A percentile compares a stretch with the other conserved stretches of the same genome.
Conservation (phyloP, 2,797 vertebrate species). For the Manis crassicaudata region DNA sequence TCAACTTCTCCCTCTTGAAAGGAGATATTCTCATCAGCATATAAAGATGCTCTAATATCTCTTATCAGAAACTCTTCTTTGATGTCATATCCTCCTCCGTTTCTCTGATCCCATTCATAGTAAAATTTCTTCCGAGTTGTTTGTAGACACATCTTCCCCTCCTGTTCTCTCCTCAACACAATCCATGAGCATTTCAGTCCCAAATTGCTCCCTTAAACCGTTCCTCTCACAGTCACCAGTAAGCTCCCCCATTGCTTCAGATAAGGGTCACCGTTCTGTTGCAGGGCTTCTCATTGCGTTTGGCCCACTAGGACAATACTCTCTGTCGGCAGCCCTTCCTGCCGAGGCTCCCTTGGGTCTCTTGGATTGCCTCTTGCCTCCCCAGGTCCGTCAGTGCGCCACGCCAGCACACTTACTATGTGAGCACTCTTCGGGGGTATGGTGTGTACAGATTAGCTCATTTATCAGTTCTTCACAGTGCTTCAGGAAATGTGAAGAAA, state of each 20-base stretch:
- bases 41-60: background rate
- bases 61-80: conserved; percentile 7
- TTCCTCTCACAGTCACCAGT: background rate
- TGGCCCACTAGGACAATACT: background rate
- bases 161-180: background rate
- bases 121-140: background rate
- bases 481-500: conserved; percentile 14
- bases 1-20: background rate
- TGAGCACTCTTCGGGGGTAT: background rate
- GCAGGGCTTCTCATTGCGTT: background rate
- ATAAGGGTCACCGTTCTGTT: background rate
- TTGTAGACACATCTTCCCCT: background rate
- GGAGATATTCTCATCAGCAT: background rate
- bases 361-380: background rate
- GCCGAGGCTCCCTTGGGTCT: background rate
- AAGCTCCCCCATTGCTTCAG: background rate
- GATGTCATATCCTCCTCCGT: background rate
- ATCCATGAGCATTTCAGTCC: background rate
- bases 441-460: background rate
- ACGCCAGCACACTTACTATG: background rate
- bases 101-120: background rate
- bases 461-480: background rate
- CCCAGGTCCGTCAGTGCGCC: background rate
- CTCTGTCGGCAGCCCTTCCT: background rate
- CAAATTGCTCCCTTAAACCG: background rate